Evolutionary conservation across 2,113 vertebrate species (phyloP).

Genomic region (Rhinolophus ferrumequinum): DNA sequence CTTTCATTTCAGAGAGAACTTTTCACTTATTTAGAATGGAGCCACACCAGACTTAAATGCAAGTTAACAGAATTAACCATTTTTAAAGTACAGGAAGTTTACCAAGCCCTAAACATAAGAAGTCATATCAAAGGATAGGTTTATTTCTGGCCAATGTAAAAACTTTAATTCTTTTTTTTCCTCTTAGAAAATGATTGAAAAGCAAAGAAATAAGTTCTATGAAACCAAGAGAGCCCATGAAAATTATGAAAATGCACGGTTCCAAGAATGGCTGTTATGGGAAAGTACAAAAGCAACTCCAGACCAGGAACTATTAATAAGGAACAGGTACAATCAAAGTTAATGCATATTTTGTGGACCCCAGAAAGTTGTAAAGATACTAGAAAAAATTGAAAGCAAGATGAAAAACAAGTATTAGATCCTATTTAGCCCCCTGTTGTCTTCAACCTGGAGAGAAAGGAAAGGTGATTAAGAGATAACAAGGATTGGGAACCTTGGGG

Average conservation of each 20-base stretch:
- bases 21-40: neutral
- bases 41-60: conserved; percentile 18
- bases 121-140: neutral
- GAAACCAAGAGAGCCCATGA: neutral
- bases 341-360: neutral
- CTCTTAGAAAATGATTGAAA: conserved; percentile 71
- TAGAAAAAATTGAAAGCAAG: conserved; percentile 37
- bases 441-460: neutral
- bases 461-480: neutral
- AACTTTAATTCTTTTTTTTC: neutral
- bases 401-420: neutral
- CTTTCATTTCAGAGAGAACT: conserved; percentile 8
- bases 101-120: neutral
- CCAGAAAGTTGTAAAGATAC: neutral
- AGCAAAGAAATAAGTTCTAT: conserved; percentile 36
- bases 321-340: conserved; percentile 48
- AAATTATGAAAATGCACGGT: neutral
- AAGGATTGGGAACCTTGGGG: conserved; percentile 12
- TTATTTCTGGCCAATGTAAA: conserved; percentile 43
- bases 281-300: neutral
- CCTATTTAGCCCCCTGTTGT: neutral
- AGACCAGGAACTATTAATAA: conserved; percentile 27
- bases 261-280: conserved; percentile 61
- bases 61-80: conserved; percentile 37
- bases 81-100: conserved; percentile 31